phyloP scores from a whole-genome alignment of 53 echinoderm and acorn worm species.

The Zoroaster sp. region DNA sequence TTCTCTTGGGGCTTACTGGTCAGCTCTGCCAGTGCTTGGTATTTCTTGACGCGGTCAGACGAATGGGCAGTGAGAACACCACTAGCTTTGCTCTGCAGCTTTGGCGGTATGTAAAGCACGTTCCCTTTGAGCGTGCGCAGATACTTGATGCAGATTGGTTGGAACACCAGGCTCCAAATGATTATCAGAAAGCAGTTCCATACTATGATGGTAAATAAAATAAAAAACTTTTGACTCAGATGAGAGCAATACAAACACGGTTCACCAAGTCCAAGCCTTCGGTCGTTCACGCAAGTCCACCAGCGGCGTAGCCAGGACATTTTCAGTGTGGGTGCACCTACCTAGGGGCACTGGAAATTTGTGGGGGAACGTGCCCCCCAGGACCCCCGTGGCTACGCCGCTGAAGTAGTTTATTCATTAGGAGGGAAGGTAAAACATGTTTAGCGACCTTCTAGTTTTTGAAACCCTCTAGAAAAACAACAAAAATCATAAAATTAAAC shows the following conservation, averaged over 20 bases:
- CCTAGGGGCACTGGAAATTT: no score
- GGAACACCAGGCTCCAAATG: conserved; percentile 6
- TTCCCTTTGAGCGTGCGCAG: conserved; percentile 37
- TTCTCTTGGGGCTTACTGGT: neutral
- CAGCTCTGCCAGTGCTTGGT: neutral
- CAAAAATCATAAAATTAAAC: no score
- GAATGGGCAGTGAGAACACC: neutral
- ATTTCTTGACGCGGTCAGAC: neutral
- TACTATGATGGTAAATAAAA: neutral
- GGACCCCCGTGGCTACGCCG: no score
- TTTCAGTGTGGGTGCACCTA: no score
- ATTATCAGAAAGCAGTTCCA: conserved; percentile 8
- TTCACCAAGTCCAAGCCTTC: no score
- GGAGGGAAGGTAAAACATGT: no score
- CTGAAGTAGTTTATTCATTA: no score
- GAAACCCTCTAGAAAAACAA: no score
- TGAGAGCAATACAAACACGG: neutral
- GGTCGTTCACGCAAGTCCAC: no score
- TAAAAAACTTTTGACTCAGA: neutral
- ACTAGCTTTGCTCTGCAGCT: neutral
- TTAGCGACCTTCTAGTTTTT: no score
- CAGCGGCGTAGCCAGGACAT: no score
- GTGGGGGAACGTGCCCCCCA: no score
- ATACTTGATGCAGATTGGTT: conserved; percentile 25
- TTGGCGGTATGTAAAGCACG: conserved; percentile 9